Conservation (phyloP, 2,888 invertebrate genomes). For the Aporophyla nigra region DNA sequence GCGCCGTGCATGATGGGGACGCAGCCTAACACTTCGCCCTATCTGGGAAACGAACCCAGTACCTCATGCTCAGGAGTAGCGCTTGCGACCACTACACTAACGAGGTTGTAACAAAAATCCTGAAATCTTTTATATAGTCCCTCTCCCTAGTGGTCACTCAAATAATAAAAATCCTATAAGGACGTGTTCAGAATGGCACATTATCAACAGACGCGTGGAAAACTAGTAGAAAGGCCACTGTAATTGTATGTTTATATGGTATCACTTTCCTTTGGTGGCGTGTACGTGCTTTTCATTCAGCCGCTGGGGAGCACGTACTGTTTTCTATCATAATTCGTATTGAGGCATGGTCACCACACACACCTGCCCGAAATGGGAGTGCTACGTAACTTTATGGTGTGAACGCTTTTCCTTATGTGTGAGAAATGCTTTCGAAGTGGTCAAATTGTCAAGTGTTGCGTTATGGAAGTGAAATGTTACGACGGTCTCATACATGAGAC, state of each 20-base stretch:
- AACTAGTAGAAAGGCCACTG: conserved; percentile 70
- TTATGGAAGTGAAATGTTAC: conserved; percentile 25
- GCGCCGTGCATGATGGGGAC: too few relatives aligned
- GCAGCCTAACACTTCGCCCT: too few relatives aligned
- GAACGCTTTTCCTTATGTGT: conserved; percentile 35
- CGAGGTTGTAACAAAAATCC: too few relatives aligned
- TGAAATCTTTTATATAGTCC: too few relatives aligned
- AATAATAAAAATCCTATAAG: conserved; percentile 30
- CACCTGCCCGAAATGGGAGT: conserved; percentile 26
- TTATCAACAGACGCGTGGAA: conserved; percentile 61
- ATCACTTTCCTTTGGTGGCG: conserved; percentile 71
- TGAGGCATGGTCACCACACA: conserved; percentile 16
- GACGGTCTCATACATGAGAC: not conserved
- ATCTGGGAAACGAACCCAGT: too few relatives aligned
- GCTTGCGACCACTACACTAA: too few relatives aligned
- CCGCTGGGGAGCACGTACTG: conserved; percentile 55
- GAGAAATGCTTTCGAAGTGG: conserved; percentile 21
- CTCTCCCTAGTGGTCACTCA: not conserved
- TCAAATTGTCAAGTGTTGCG: conserved; percentile 17
- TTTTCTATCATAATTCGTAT: conserved; percentile 59
- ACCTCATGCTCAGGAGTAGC: too few relatives aligned
- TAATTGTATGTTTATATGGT: conserved; percentile 65
- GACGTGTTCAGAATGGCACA: conserved; percentile 56
- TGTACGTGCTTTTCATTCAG: conserved; percentile 60
- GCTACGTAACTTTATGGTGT: conserved; percentile 50